Base-by-base conservation (phyloP, 2,113 vertebrate species). In the Corvus cornix region DNA sequence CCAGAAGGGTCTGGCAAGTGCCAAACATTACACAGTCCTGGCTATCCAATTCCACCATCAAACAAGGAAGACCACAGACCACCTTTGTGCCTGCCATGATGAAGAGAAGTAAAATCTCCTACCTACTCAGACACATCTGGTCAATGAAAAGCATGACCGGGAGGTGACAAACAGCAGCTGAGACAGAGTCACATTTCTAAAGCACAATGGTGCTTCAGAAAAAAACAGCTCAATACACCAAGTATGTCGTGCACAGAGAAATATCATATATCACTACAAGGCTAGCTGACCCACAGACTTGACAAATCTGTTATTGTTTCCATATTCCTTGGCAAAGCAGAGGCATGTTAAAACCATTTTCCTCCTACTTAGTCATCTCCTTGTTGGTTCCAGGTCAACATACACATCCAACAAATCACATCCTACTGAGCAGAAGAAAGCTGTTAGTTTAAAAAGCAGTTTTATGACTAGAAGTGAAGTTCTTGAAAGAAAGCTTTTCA, bases 301-400 rank as follows among this genome's bases (percentile, higher is more conserved):
- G 74, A 96, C 91, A 91, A 91, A 96, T 96, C 89, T 87, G 70
- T 94, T 94, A 94, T 95, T 96, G 87, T 94, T 97, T 95, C 95
- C 94, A 91, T 93, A 95, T 58, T 89, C 81, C 74, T 87, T 96
- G 87, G 94, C 94, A 97, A 91, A 82, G 87, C 66, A 82, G 53
- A 93, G 74, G 84, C 87, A 93, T 66, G 91, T 94, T 96, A 96
- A 95, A 96, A 94, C 77, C 87, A 95, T 96, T 95, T 91, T 87
- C 89, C 87, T 93, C 77, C 91, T 94, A 81, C 86, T 92, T 96
- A 96, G 94, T 97, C 95, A 94, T 95, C 96, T 87, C 74, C 66
- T 94, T 79, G 74, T 31, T 96, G 89, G 91, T 96, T 96, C 89
- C 91, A 95, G 81, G 87, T 96, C 93, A 95, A 92, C 35, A 59